Evolutionary conservation across 2,888 invertebrate species (phyloP), one percentile per base, ranked within the genome.

Genomic region (Creontiades dilutus): DNA sequence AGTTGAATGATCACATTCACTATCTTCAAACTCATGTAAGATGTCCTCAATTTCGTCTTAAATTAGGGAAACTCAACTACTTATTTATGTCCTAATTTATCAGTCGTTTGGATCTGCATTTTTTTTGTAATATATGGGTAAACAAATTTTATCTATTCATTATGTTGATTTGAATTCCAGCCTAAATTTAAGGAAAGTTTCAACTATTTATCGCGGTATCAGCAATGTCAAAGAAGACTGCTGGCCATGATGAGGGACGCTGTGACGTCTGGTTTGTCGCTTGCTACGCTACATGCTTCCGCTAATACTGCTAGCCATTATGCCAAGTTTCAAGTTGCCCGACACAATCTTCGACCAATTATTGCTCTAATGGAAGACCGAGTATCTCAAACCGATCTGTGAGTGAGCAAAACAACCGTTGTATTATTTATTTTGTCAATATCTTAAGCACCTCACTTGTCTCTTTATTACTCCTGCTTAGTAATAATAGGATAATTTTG

Each of bases 311-410:
- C 96, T 81, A 95, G 95, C 55, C 99, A 98, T 93, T 99, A 99
- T 93, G 99, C 99, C 0, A 98, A 98, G 94, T 99, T 99, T 93
- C 97, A 98, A 93, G 96, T 97, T 0, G 96, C 97, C n/a, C 96
- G 99, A 0, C 96, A 96, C 0, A 97, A 97, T 93, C 95, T 98
- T 0, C 96, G 95, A 92, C 95, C 96, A 90, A 95, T 99, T 12
- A 96, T 98, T 76, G 95, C 96, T 91, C 96, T 98, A 92, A 95
- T 99, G 46, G 99, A 99, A 93, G 94, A 95, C 0, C 95, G 98
- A 88, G 94, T 96, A 0, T 95, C 96, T 86, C 95, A 94, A 90
- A 96, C 96, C 93, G 94, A 95, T 61, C 97, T 97, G 95, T 98
- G 94, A 94, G 95, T 52, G 16, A 27, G 80, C n/a, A 27, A 37